Percentiles rank a stretch among this genome's conserved stretches.
Conservation (phyloP, 2,888 invertebrate species). For the Steinernema carpocapsae region DNA sequence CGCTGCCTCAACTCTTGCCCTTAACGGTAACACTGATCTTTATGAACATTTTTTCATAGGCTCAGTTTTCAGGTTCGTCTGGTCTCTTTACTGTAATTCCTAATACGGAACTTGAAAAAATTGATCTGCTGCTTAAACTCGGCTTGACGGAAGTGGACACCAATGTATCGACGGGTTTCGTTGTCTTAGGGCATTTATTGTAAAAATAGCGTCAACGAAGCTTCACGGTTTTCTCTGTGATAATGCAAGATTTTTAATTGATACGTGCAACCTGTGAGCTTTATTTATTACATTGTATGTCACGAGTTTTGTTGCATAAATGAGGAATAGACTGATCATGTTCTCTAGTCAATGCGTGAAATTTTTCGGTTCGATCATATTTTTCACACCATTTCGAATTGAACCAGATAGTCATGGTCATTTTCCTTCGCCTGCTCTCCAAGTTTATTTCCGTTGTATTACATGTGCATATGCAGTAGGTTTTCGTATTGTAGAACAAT, state of each 20-base stretch:
- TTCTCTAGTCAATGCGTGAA: too few relatives aligned
- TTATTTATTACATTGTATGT: neutral
- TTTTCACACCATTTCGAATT: too few relatives aligned
- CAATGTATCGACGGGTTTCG: neutral
- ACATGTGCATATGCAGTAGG: too few relatives aligned
- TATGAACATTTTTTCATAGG: neutral
- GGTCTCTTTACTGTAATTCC: constrained; percentile 54
- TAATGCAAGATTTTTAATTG: neutral
- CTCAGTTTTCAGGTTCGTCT: constrained; percentile 50
- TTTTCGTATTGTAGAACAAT: too few relatives aligned
- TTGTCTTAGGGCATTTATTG: constrained; percentile 26
- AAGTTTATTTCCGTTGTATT: too few relatives aligned
- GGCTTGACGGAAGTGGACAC: constrained; percentile 48
- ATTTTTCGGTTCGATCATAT: too few relatives aligned
- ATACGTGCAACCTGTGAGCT: neutral
- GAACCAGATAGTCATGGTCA: too few relatives aligned
- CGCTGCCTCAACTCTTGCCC: constrained; percentile 49
- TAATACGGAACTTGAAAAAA: constrained; percentile 44
- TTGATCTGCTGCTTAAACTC: constrained; percentile 49
- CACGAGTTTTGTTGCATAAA: too few relatives aligned
- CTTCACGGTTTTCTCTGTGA: too few relatives aligned
- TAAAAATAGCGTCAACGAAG: neutral
- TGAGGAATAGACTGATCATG: too few relatives aligned
- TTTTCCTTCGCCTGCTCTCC: too few relatives aligned
- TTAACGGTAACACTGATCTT: constrained; percentile 48